phyloP scores from a whole-genome alignment of 2,797 vertebrate genomes.

The Typhlichthys subterraneus region DNA sequence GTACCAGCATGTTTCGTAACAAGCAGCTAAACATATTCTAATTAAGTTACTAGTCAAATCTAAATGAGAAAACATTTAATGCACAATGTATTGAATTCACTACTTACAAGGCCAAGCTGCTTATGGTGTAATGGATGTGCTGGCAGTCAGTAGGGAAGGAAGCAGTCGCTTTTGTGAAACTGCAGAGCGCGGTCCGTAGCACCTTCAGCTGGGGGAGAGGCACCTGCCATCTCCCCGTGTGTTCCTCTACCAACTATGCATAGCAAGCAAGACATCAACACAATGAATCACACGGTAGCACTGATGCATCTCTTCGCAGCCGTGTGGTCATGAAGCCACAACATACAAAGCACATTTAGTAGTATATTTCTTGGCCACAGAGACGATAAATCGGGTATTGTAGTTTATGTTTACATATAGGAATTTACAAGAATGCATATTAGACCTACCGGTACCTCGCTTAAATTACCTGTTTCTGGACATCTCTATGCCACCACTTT shows the following conservation, averaged over 20 bases:
- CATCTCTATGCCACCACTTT: too few species aligned
- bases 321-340: background rate
- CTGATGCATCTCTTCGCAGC: background rate
- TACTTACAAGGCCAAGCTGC: slow-evolving; percentile 97
- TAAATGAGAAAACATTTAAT: background rate
- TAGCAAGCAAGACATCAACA: slow-evolving; percentile 5
- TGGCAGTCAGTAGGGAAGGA: slow-evolving; percentile 94
- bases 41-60: background rate
- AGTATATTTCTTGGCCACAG: too few species aligned
- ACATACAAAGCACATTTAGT: too few species aligned
- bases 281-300: background rate
- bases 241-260: slow-evolving; percentile 91
- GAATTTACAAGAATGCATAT: too few species aligned
- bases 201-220: slow-evolving; percentile 96
- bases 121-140: slow-evolving; percentile 93
- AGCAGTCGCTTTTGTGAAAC: slow-evolving; percentile 89
- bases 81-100: background rate
- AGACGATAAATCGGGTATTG: too few species aligned
- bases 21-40: too few species aligned
- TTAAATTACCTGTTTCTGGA: too few species aligned
- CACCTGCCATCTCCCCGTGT: slow-evolving; percentile 95
- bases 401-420: too few species aligned
- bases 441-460: too few species aligned
- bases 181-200: slow-evolving; percentile 90
- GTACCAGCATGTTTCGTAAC: too few species aligned